Evolutionary conservation across 2,888 invertebrate species (phyloP), one percentile per base, ranked within the genome.

Genomic region (Elgonia sp.): DNA sequence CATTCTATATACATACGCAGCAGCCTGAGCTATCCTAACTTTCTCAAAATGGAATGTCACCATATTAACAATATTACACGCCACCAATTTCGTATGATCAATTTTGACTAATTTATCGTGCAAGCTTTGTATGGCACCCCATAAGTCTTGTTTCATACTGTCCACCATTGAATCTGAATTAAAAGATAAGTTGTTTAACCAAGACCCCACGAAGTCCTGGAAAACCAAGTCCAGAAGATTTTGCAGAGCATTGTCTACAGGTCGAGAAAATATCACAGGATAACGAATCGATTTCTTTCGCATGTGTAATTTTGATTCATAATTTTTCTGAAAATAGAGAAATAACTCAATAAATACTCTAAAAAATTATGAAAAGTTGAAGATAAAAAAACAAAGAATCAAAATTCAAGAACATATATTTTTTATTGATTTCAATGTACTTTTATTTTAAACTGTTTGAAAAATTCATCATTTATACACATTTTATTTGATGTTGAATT

Each of bases 1-100:
- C 29, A 29, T 29, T 5, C 1, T 29, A n/a, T 37, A 62, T 92
- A 96, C 97, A 96, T 95, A 97, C 97, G 96, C 96, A 93, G 96
- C 96, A 90, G 96, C 96, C 94, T 97, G 97, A 12, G 97, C 97
- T 92, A 97, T 96, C 90, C 98, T 95, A 86, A 98, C 97, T 93
- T 97, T 97, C 93, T 98, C 98, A 95, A 98, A 97, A 95, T 98
- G 98, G 86, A 96, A 96, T 14, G 97, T 97, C 40, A 98, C 96
- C 94, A 96, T 97, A 87, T 96, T 96, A 2, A 98, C 97, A 95
- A 98, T 97, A 93, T 97, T 98, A 93, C 96, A 97, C 3, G 98
- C 98, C 82, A 98, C 96, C 79, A 98, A 95, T 94, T 97, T 97
- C 75, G 98, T 97, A 85, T 97, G 96, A 95, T 98, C 98, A 60